These are phyloP conservation scores for Lycodopsis pacificus DNA, from an alignment of 2,797 vertebrate species.

Conservation along the genomic window DNA sequence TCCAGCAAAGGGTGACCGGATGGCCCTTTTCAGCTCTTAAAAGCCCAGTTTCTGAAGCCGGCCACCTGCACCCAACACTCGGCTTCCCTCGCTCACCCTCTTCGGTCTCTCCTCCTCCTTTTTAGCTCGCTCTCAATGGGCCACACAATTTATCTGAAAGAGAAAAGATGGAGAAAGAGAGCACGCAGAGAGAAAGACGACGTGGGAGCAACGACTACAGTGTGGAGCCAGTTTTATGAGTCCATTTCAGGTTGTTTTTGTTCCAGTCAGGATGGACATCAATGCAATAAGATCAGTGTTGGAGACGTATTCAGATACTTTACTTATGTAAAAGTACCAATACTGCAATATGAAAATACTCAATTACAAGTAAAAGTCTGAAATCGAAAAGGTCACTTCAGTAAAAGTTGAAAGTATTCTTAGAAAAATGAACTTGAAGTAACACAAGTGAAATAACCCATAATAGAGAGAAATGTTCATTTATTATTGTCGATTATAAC, in stretches of 20 bases:
- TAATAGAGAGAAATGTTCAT: not conserved
- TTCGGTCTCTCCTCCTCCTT: conserved; percentile 38
- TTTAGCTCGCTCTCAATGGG: conserved; percentile 52
- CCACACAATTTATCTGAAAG: conserved; percentile 58
- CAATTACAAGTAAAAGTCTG: not conserved
- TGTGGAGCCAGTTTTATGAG: conserved; percentile 29
- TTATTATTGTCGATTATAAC: not conserved
- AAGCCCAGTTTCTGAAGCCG: conserved; percentile 56
- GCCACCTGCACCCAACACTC: conserved; percentile 76
- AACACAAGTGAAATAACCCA: not conserved
- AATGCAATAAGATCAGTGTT: not conserved
- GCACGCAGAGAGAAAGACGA: conserved; percentile 22
- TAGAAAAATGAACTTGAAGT: not conserved
- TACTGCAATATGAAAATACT: not conserved
- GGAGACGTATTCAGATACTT: not conserved
- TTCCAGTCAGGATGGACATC: not conserved
- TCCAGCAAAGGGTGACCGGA: conserved; percentile 59
- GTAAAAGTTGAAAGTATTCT: not conserved
- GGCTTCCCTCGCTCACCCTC: conserved; percentile 35
- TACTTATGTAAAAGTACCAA: not conserved
- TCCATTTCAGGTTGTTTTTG: not conserved
- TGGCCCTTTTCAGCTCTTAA: conserved; percentile 74
- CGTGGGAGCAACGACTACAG: conserved; percentile 25
- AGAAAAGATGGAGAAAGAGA: conserved; percentile 43
- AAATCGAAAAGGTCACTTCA: not conserved